These are phyloP conservation scores for Hypotaenidia okinawae DNA, from an alignment of 2,797 vertebrate genomes.

Conservation along the genomic window DNA sequence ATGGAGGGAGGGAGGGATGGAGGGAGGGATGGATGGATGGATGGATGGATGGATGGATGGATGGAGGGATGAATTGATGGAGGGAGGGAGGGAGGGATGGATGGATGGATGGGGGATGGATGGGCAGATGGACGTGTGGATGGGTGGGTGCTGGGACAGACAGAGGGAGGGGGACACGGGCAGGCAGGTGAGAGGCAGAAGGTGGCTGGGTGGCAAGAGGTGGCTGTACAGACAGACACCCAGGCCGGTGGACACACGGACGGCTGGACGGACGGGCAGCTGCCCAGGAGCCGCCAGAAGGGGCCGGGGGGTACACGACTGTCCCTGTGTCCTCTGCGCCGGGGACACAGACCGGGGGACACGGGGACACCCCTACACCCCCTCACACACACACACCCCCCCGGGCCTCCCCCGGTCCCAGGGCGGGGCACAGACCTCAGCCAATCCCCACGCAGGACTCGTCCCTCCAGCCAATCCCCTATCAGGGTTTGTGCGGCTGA, in stretches of 20 bases:
- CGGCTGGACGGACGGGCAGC: accelerated
- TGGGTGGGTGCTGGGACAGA: not conserved
- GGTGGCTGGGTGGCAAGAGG: accelerated
- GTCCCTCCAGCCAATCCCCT: not conserved
- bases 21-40: accelerated
- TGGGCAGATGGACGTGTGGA: accelerated
- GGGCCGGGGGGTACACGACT: not conserved
- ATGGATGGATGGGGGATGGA: too few species aligned
- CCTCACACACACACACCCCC: too few species aligned
- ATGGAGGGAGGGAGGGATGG: too few species aligned
- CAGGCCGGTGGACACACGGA: not conserved
- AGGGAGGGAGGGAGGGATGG: too few species aligned
- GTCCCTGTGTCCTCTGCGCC: accelerated
- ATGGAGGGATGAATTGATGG: too few species aligned
- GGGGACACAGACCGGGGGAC: not conserved
- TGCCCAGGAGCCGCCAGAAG: not conserved
- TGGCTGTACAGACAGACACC: not conserved
- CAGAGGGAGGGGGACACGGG: accelerated
- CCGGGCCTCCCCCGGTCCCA: accelerated
- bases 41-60: accelerated
- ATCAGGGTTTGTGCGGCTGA: not conserved
- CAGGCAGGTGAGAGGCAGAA: not conserved
- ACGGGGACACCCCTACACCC: too few species aligned
- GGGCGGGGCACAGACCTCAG: not conserved
- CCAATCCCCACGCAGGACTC: not conserved